Base-by-base conservation (phyloP, 2,113 vertebrate species). In the Carassius auratus region DNA sequence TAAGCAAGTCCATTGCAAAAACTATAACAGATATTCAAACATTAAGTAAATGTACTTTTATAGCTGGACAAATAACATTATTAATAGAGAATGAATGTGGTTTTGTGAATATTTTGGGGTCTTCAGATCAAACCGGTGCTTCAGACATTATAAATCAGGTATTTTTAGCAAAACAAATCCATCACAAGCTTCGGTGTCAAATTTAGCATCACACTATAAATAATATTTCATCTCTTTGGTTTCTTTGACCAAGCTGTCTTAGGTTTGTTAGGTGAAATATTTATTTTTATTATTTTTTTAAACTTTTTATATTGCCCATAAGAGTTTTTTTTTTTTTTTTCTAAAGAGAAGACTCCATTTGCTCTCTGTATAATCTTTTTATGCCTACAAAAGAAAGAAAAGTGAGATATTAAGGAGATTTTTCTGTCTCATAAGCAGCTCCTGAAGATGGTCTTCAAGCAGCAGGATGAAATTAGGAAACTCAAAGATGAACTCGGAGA, bases 371-470 rank as follows among this genome's bases (percentile, higher is more conserved):
- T 38, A 38, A 38, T 36, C 3, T 4, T 10, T 71, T 38, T 17
- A 38, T 4, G 66, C 19, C 30, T 36, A 19, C 30, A 30, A 6
- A 6, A 17, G 64, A 8, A 7, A 9, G 15, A 3, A 15, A 21
- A 10, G 19, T 2, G 17, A 19, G 15, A 69, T 4, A 2, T 14
- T 55, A 17, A 55, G 52, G 52, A 57, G 15, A 57, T 21, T n/a
- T 0, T 59, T 59, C 57, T 21, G 57, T 59, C 57, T 21, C 57
- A 2, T 57, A 21, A n/a, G 19, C 90, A 97, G 96, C 95, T 97
- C 77, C 95, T 97, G 7, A 94, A 95, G 87, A 94, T 95, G 96
- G 96, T 97, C 91, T 96, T 95, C 93, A 93, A 95, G 45, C 96
- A 97, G 91, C 95, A 97, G 87, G 96, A 97, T 0, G 96, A 97